Evolutionary conservation across 2,797 vertebrate genomes (phyloP), one percentile per base, ranked within the genome.

Genomic region (Sus cebifrons): DNA sequence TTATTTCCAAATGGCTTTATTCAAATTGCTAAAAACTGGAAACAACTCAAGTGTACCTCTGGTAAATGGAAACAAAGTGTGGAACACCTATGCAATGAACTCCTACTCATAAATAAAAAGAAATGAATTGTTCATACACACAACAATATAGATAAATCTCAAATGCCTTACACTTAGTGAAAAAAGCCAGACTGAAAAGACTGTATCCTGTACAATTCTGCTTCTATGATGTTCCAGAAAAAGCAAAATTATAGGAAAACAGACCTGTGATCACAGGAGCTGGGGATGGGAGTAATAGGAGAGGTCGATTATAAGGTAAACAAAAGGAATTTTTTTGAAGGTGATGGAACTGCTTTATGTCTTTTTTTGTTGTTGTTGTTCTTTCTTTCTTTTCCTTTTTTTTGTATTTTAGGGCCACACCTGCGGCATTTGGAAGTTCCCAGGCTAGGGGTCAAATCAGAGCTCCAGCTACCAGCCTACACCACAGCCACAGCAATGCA

Each of bases 241-340:
- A 77, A 20, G n/a, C n/a, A 89, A 89, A 94, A 84, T 83, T 44
- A 79, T 5, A 77, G 84, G 20, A 91, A 94, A 96, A 81, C 44
- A 73, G 56, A 73, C 74, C 17, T 64, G 65, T 91, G 40, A 14
- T 78, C 44, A 85, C 17, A 52, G 40, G 12, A 17, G 1, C 54
- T 78, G 32, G 2, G 23, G 7, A 52, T 56, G 18, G 25, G 58
- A 85, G 12, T 54, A 58, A 85, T 44, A 95, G 54, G 44, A 89
- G 13, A 36, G 21, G n/a, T 32, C 82, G 64, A 67, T 40, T 7
- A 58, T 4, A 84, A 62, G 15, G n/a, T 2, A 60, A 60, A 23
- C 21, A 62, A 78, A 78, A 60, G 52, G 17, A 49, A 86, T 73
- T 70, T 83, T 88, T 89, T 68, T 62, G 3, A 79, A n/a, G 14